A percentile compares a stretch with the other conserved stretches of the same genome.
Conservation (phyloP, 2,888 invertebrate genomes). For the Copidosoma aretas region DNA sequence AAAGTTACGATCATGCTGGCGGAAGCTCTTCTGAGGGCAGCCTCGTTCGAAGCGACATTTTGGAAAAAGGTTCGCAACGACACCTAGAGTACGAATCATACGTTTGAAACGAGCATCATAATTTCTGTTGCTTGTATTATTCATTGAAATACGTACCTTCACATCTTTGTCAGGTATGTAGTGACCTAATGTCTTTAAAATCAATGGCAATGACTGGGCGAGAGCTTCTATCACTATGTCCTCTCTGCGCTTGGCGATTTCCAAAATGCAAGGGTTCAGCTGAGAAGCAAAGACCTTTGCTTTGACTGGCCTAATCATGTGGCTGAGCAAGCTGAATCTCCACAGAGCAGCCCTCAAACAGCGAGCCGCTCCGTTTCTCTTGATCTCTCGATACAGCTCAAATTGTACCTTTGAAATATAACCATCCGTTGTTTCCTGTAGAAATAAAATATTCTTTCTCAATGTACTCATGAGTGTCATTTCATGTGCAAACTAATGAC, state of each 20-base stretch:
- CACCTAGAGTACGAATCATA: conserved; percentile 55
- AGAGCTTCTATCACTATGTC: conserved; percentile 76
- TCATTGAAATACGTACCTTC: conserved; percentile 63
- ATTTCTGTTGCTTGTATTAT: too few species aligned
- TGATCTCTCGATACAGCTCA: conserved; percentile 83
- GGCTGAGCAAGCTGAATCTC: conserved; percentile 78
- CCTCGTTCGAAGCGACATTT: conserved; percentile 65
- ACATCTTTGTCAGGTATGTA: conserved; percentile 76
- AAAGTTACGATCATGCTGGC: conserved; percentile 81
- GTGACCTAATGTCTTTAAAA: conserved; percentile 72
- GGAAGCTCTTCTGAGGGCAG: conserved; percentile 82
- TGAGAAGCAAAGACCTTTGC: conserved; percentile 80
- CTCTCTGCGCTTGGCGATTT: conserved; percentile 75
- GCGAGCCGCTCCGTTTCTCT: conserved; percentile 76
- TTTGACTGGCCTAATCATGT: conserved; percentile 78
- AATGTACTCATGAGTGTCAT: not conserved
- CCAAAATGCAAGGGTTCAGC: conserved; percentile 76
- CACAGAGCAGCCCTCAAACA: conserved; percentile 78
- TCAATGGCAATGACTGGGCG: conserved; percentile 69
- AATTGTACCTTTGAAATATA: conserved; percentile 77
- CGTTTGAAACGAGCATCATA: conserved; percentile 9
- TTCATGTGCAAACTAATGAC: not conserved
- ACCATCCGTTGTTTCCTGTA: conserved; percentile 70
- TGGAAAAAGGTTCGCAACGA: conserved; percentile 68
- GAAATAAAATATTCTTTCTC: conserved; percentile 20